phyloP scores from a whole-genome alignment of 2,797 vertebrate species.

The Sphaeramia orbicularis region DNA sequence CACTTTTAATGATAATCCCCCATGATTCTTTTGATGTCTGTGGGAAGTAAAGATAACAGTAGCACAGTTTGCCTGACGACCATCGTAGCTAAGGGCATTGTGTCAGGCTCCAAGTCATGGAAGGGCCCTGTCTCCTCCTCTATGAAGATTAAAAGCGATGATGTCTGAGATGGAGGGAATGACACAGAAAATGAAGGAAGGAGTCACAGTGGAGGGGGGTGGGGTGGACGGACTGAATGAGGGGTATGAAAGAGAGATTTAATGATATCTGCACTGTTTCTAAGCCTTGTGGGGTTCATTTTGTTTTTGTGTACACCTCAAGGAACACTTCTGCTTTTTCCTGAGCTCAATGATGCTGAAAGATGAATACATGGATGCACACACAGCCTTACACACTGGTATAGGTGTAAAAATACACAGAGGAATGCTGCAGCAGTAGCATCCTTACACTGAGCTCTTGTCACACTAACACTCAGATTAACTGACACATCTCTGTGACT shows the following conservation, averaged over 20 bases:
- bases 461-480: slow-evolving; percentile 76
- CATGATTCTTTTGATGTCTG: slow-evolving; percentile 43
- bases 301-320: slow-evolving; percentile 53
- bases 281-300: slow-evolving; percentile 15
- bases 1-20: slow-evolving; percentile 38
- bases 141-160: slow-evolving; percentile 56
- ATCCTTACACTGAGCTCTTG: slow-evolving; percentile 40
- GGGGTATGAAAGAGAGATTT: slow-evolving; percentile 44
- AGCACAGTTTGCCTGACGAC: slow-evolving; percentile 52
- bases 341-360: slow-evolving; percentile 27
- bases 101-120: slow-evolving; percentile 52
- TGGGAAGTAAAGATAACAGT: slow-evolving; percentile 62
- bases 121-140: slow-evolving; percentile 43
- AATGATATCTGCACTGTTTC: slow-evolving; percentile 34
- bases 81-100: slow-evolving; percentile 57
- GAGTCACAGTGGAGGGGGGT: slow-evolving; percentile 1
- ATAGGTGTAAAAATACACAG: slow-evolving; percentile 45
- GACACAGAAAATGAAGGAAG: slow-evolving; percentile 12
- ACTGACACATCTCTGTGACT: slow-evolving; percentile 67
- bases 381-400: slow-evolving; percentile 6
- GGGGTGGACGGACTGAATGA: slow-evolving; percentile 24
- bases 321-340: slow-evolving; percentile 40
- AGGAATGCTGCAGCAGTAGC: slow-evolving; percentile 2
- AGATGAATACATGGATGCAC: slow-evolving; percentile 36
- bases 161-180: slow-evolving; percentile 41